These are phyloP conservation scores for Ladona fulva DNA, from an alignment of 1,140 invertebrate genomes.

Conservation along the genomic window DNA sequence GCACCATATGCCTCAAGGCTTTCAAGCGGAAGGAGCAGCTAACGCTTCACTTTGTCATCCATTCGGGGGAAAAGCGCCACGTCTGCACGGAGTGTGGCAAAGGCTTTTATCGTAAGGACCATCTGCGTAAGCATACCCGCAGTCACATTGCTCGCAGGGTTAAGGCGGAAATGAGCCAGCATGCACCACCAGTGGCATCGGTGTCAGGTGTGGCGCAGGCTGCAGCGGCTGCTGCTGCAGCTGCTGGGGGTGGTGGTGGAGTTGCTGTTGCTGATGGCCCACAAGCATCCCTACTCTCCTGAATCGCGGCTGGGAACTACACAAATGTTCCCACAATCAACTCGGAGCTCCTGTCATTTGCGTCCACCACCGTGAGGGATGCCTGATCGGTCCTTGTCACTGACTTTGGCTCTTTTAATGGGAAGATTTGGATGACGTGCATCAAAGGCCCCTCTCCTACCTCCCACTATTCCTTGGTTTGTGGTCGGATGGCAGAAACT, in stretches of 20 bases:
- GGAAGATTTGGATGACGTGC: not conserved
- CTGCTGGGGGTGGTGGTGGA: not conserved
- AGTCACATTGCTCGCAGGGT: constrained; percentile 61
- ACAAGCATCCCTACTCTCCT: constrained; percentile 27
- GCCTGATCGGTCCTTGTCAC: not conserved
- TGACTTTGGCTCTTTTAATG: constrained; percentile 1
- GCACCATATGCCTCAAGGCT: constrained; percentile 62
- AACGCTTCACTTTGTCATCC: constrained; percentile 44
- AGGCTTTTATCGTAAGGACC: constrained; percentile 76
- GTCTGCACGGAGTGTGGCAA: constrained; percentile 55
- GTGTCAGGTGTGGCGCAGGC: constrained; percentile 32
- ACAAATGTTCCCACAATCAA: constrained; percentile 13
- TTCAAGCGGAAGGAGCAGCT: constrained; percentile 53
- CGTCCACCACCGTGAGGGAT: constrained; percentile 14
- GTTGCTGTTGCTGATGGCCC: constrained; percentile 17
- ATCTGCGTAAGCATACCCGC: constrained; percentile 64
- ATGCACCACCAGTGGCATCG: constrained; percentile 26
- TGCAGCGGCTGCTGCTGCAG: constrained; percentile 27
- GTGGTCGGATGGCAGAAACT: not conserved
- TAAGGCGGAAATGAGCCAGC: constrained; percentile 47
- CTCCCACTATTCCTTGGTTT: constrained; percentile 8
- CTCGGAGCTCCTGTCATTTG: constrained; percentile 14
- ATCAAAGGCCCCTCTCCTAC: not conserved
- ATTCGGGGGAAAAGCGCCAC: constrained; percentile 44
- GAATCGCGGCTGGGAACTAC: constrained; percentile 15